Percentiles rank a stretch among this genome's conserved stretches.
phyloP scores from a whole-genome alignment of 2,113 vertebrate species.

The Argyrosomus japonicus region DNA sequence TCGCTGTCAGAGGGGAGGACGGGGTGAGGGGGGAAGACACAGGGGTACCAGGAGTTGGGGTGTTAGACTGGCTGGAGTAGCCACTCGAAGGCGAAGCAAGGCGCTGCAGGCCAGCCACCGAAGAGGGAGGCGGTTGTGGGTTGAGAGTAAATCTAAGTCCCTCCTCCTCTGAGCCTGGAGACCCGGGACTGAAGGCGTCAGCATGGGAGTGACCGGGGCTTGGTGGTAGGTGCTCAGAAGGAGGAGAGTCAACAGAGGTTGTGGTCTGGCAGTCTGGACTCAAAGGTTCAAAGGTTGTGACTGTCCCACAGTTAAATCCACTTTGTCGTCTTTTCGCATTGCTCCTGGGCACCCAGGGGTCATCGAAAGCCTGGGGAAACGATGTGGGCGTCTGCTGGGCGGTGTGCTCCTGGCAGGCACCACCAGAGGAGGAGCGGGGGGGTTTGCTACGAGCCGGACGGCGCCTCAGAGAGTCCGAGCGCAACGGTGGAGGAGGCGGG shows the following conservation, averaged over 20 bases:
- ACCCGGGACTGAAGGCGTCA: not conserved
- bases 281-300: conserved; percentile 66
- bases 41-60: conserved; percentile 89
- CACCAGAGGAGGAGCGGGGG: conserved; percentile 81
- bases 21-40: conserved; percentile 88
- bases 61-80: conserved; percentile 95
- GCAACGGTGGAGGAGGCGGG: conserved; percentile 89
- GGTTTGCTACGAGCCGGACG: conserved; percentile 72
- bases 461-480: conserved; percentile 91
- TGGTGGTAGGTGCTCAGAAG: not conserved
- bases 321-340: conserved; percentile 85
- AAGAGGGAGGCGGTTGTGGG: conserved; percentile 49
- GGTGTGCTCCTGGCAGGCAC: conserved; percentile 83
- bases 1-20: conserved; percentile 85
- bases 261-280: not conserved
- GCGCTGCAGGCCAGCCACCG: conserved; percentile 84
- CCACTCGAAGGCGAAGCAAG: conserved; percentile 93
- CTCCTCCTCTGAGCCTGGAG: conserved; percentile 39
- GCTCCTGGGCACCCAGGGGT: conserved; percentile 92
- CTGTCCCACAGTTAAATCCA: conserved; percentile 78
- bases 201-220: not conserved
- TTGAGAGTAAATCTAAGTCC: conserved; percentile 1
- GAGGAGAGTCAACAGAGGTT: not conserved
- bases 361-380: conserved; percentile 83
- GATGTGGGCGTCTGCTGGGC: conserved; percentile 79